Evolutionary conservation across 2,113 vertebrate genomes (phyloP), one percentile per base, ranked within the genome.

Genomic region (Amazona guildingii): DNA sequence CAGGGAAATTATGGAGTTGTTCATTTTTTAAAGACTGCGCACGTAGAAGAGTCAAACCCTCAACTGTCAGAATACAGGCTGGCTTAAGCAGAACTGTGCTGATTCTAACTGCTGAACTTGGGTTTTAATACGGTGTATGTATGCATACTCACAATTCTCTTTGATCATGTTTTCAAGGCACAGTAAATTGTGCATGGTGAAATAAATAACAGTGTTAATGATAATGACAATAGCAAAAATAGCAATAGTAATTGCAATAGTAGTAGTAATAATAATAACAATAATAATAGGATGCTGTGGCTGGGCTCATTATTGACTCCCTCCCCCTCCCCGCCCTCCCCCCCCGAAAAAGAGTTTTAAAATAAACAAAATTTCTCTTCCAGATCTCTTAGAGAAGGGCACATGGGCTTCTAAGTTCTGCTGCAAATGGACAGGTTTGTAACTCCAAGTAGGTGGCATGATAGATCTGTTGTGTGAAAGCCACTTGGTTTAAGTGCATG

Each of bases 241-340:
- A 37, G 31, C 20, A 29, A 3, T 9, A 23, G 10, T 48, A 69
- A 6, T 41, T 33, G 12, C 44, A 33, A 29, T 29, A n/a, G 10
- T 23, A 46, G 13, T 12, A 13, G 16, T 5, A 18, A 6, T 16
- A 9, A 43, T 61, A 17, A 29, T 11, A 55, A 9, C 6, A 37
- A 14, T 17, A 49, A 25, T 44, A 29, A 73, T 29, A 16, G 27
- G 39, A 49, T 67, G 28, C 17, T 11, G 39, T 72, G 41, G 3
- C 17, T 86, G 31, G 28, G 29, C 74, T 20, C 8, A 6, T 70
- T 66, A 19, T 57, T 70, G 4, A 33, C 24, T 28, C 13, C 33
- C 20, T 33, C 17, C 12, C 31, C 31, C 5, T 12, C 19, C 7
- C 5, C 5, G 2, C 3, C 7, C 4, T 5, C 5, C 4, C 4